Percentiles rank a stretch among this genome's conserved stretches.
Evolutionary conservation across 2,888 invertebrate genomes (phyloP).

Genomic region (Linnaemya tessellans): DNA sequence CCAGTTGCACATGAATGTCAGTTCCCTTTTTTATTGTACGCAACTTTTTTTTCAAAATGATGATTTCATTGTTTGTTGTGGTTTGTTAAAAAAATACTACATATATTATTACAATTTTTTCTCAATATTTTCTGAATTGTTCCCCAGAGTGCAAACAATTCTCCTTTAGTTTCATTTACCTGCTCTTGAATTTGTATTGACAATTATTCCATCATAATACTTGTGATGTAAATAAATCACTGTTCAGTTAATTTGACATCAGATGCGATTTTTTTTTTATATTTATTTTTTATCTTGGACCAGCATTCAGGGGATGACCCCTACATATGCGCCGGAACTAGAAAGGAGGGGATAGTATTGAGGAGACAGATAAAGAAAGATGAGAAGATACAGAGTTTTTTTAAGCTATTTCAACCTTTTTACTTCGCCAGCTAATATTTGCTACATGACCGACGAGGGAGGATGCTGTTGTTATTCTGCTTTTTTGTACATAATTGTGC

Average conservation of each 20-base stretch:
- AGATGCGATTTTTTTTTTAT: conserved; percentile 49
- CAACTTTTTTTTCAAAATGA: conserved; percentile 50
- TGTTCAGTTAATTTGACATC: conserved; percentile 79
- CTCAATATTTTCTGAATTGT: conserved; percentile 68
- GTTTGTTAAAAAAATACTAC: conserved; percentile 33
- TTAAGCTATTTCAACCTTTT: too few relatives aligned
- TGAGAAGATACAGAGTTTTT: too few relatives aligned
- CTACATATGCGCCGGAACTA: too few relatives aligned
- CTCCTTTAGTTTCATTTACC: conserved; percentile 47
- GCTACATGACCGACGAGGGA: too few relatives aligned
- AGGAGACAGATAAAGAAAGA: too few relatives aligned
- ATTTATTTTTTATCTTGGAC: too few relatives aligned
- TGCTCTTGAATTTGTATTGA: conserved; percentile 52
- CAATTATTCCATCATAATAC: conserved; percentile 82
- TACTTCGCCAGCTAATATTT: too few relatives aligned
- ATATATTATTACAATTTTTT: background rate
- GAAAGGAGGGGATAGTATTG: too few relatives aligned
- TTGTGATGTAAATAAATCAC: conserved; percentile 79
- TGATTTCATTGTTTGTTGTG: conserved; percentile 40
- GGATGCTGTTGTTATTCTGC: too few relatives aligned
- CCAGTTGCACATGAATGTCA: background rate
- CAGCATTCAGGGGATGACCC: too few relatives aligned
- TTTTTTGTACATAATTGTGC: too few relatives aligned
- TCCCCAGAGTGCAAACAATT: conserved; percentile 66
- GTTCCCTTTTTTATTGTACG: background rate